Evolutionary conservation across 2,888 invertebrate species (phyloP).

Genomic region (Drosophila eohydei): DNA sequence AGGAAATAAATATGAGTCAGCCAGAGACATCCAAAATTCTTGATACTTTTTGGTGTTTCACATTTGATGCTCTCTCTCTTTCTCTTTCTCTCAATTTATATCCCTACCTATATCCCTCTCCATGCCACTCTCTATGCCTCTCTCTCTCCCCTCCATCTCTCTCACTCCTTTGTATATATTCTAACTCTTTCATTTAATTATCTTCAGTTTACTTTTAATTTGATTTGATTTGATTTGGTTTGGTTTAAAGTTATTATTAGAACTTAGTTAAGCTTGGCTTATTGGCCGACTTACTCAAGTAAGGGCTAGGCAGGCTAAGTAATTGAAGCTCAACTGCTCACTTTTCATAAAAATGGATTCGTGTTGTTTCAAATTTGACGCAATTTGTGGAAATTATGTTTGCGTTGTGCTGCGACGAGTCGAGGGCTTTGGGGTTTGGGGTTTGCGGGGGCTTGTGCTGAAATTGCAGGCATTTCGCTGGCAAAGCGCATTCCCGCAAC

Average conservation of each 20-base stretch:
- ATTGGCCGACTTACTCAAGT: background rate
- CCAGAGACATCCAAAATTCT: too few species aligned
- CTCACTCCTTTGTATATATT: too few species aligned
- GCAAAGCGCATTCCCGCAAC: constrained; percentile 6
- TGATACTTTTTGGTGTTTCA: too few species aligned
- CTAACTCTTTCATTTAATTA: background rate
- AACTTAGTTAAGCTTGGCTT: background rate
- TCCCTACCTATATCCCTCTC: too few species aligned
- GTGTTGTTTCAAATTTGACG: constrained; percentile 8
- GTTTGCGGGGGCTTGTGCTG: background rate
- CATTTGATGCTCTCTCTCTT: too few species aligned
- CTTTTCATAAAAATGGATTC: constrained; percentile 10
- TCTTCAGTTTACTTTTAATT: background rate
- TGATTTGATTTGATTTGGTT: background rate
- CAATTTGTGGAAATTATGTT: constrained; percentile 10
- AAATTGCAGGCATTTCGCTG: constrained; percentile 23
- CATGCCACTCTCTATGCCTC: too few species aligned
- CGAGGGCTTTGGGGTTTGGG: background rate
- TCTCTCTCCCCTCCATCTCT: too few species aligned
- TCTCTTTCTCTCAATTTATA: too few species aligned
- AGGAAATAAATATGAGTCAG: too few species aligned
- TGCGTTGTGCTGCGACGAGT: background rate
- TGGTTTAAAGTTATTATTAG: background rate
- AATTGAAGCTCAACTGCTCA: constrained; percentile 13
- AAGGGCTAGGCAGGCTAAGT: too few species aligned